Conservation (phyloP, 2,113 vertebrate species). For the Oreochromis spilurus region DNA sequence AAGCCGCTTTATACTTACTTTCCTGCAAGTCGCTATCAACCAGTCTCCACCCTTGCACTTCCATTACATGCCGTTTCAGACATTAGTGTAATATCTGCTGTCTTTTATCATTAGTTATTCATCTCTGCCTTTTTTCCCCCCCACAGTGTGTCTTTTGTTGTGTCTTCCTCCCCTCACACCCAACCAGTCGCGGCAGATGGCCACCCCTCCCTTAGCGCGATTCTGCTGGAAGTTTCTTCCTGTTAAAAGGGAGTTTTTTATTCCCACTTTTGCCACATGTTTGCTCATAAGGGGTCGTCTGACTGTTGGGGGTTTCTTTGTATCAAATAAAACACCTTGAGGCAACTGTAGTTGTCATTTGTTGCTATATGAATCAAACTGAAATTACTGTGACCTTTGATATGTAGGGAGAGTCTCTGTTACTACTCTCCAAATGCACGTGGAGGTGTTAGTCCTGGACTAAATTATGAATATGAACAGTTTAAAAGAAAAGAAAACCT, state of each 20-base stretch:
- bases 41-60: neutral
- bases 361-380: neutral
- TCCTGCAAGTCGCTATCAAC: neutral
- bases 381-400: neutral
- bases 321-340: neutral
- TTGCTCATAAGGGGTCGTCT: neutral
- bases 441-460: neutral
- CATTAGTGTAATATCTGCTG: neutral
- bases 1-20: neutral
- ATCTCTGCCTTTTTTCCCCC: neutral
- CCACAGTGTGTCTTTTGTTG: neutral
- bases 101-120: neutral
- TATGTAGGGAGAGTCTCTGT: neutral
- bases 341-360: neutral
- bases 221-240: neutral
- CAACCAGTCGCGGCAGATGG: neutral
- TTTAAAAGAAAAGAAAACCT: neutral
- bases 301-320: neutral
- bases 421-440: neutral
- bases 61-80: neutral
- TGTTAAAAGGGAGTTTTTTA: neutral
- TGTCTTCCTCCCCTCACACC: neutral
- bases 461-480: neutral
- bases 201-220: neutral
- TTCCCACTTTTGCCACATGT: neutral